A percentile compares a stretch with the other conserved stretches of the same genome.
phyloP scores from a whole-genome alignment of 2,888 invertebrate genomes.

The Nebria brevicollis region DNA sequence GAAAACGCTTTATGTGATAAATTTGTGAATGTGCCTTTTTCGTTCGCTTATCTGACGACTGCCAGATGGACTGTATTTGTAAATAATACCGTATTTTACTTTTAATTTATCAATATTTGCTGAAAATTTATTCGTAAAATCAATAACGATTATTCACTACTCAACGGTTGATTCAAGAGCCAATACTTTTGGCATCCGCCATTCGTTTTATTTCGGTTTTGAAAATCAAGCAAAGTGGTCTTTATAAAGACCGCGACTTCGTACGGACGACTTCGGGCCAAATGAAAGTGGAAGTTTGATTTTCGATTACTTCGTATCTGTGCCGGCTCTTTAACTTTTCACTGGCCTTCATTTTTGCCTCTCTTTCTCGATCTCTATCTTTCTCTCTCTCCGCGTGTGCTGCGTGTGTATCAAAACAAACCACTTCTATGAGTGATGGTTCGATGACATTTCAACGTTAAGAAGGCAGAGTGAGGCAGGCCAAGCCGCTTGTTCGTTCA shows the following conservation, averaged over 20 bases:
- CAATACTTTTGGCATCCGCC: too few species aligned
- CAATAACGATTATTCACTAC: neutral
- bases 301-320: too few species aligned
- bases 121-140: neutral
- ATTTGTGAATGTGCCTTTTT: neutral
- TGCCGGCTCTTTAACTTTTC: too few species aligned
- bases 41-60: neutral
- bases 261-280: too few species aligned
- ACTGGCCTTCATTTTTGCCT: too few species aligned
- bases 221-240: too few species aligned
- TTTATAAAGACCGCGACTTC: too few species aligned
- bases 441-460: conserved; percentile 41
- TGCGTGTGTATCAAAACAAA: neutral
- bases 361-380: too few species aligned
- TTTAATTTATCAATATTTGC: neutral
- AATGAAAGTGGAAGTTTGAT: too few species aligned
- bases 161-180: neutral
- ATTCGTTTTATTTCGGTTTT: too few species aligned
- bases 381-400: too few species aligned
- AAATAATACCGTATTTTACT: neutral
- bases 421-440: conserved; percentile 31
- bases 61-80: neutral
- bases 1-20: conserved; percentile 1
- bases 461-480: conserved; percentile 29
- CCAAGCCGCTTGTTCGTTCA: conserved; percentile 5